Percentiles rank a stretch among this genome's conserved stretches.
Evolutionary conservation across 2,888 invertebrate genomes (phyloP).

Genomic region (Hydriomena furcata): DNA sequence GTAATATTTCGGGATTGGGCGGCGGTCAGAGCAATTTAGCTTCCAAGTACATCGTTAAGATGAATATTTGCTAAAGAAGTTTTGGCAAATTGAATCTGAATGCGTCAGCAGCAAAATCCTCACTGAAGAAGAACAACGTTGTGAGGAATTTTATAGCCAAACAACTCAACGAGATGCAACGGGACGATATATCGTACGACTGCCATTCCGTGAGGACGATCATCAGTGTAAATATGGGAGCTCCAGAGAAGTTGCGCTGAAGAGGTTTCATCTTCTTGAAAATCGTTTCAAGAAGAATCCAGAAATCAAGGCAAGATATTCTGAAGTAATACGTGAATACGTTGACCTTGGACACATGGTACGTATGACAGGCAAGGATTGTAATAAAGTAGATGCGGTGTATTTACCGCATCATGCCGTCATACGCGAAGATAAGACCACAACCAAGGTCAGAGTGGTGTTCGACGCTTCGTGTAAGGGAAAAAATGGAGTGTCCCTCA

Average conservation of each 20-base stretch:
- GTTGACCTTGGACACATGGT: too few species aligned
- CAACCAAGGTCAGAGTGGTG: constrained; percentile 38
- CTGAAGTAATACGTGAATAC: too few species aligned
- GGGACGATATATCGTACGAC: background rate
- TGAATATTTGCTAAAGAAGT: constrained; percentile 23
- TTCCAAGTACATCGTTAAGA: background rate
- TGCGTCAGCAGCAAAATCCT: constrained; percentile 1
- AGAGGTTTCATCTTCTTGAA: constrained; percentile 15
- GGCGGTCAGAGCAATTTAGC: background rate
- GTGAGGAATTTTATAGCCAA: constrained; percentile 23
- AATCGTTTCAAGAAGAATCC: too few species aligned
- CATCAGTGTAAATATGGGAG: background rate
- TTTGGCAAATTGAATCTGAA: constrained; percentile 39
- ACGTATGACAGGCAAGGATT: background rate
- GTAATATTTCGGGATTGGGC: constrained; percentile 3
- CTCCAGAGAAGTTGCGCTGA: constrained; percentile 1
- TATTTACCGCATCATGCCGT: constrained; percentile 10
- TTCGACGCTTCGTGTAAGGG: constrained; percentile 31
- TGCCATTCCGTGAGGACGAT: background rate
- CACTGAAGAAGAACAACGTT: constrained; percentile 31
- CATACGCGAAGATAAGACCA: constrained; percentile 27
- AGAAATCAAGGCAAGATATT: too few species aligned
- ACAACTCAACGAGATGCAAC: background rate
- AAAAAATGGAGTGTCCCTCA: constrained; percentile 26
- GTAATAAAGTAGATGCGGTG: background rate